Evolutionary conservation across 2,888 invertebrate genomes (phyloP).

Genomic region (Cylloceria caligata): DNA sequence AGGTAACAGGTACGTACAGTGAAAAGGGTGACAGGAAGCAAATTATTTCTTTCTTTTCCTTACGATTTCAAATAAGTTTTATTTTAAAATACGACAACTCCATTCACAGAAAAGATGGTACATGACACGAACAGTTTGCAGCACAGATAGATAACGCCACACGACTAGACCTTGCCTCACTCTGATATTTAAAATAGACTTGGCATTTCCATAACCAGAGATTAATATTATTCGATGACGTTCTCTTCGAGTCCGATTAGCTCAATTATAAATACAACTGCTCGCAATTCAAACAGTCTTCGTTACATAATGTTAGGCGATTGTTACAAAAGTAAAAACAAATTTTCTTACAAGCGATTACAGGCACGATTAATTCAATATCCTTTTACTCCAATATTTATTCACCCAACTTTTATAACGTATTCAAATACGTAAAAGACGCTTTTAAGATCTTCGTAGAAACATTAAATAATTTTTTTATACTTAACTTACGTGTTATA

Average conservation of each 20-base stretch:
- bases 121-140: slow-evolving; percentile 40
- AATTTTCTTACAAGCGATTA: slow-evolving; percentile 71
- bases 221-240: slow-evolving; percentile 62
- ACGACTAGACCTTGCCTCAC: slow-evolving; percentile 58
- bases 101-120: slow-evolving; percentile 26
- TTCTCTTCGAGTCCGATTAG: slow-evolving; percentile 26
- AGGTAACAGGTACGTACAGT: background rate
- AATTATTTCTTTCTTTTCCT: slow-evolving; percentile 16
- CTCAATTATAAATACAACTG: slow-evolving; percentile 37
- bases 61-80: slow-evolving; percentile 51
- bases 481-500: too few relatives aligned
- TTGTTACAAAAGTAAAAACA: slow-evolving; percentile 23
- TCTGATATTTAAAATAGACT: slow-evolving; percentile 59
- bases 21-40: slow-evolving; percentile 19
- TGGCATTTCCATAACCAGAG: slow-evolving; percentile 54
- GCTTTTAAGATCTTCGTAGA: too few relatives aligned
- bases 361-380: background rate
- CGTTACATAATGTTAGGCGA: slow-evolving; percentile 35
- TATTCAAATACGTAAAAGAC: too few relatives aligned
- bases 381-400: slow-evolving; percentile 28
- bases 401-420: slow-evolving; percentile 42
- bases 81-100: slow-evolving; percentile 44
- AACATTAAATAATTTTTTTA: too few relatives aligned
- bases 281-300: slow-evolving; percentile 33
- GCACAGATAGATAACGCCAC: slow-evolving; percentile 49